Percentiles rank a stretch among this genome's conserved stretches.
These are phyloP conservation scores for Phyllostomus discolor DNA, from an alignment of 2,113 vertebrate genomes.

Conservation along the genomic window DNA sequence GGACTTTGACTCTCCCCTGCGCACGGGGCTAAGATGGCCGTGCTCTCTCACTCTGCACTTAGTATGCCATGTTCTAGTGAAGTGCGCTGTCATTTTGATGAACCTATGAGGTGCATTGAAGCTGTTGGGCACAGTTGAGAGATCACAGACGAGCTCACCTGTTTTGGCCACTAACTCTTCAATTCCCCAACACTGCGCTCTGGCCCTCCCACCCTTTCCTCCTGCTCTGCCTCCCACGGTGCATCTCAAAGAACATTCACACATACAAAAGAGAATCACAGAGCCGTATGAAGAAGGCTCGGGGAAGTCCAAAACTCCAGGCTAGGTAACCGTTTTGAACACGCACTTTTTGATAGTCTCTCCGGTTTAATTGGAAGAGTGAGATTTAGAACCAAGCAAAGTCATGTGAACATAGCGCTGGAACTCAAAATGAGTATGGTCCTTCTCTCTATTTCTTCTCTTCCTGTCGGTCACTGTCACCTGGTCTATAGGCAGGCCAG, in stretches of 20 bases:
- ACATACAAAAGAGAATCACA: constrained; percentile 73
- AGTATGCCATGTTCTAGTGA: background rate
- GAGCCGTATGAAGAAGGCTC: constrained; percentile 72
- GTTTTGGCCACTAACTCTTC: constrained; percentile 73
- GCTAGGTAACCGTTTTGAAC: constrained; percentile 68
- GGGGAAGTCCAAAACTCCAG: constrained; percentile 70
- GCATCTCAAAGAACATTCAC: constrained; percentile 72
- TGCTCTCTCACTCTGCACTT: background rate
- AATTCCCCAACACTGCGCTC: constrained; percentile 67
- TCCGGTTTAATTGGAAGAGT: constrained; percentile 74
- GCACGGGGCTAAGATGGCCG: constrained; percentile 28
- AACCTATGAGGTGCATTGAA: constrained; percentile 53
- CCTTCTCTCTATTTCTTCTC: constrained; percentile 78
- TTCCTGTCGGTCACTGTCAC: constrained; percentile 81
- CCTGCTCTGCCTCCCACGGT: constrained; percentile 65
- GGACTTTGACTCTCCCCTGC: background rate
- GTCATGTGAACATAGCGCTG: constrained; percentile 60
- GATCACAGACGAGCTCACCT: constrained; percentile 68
- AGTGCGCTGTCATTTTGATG: constrained; percentile 53
- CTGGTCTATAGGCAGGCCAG: constrained; percentile 76
- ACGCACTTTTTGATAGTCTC: constrained; percentile 71
- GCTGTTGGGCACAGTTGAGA: constrained; percentile 60
- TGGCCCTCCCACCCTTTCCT: constrained; percentile 75
- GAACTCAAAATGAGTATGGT: constrained; percentile 64
- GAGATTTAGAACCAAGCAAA: constrained; percentile 66